Percentiles rank a stretch among this genome's conserved stretches.
These are phyloP conservation scores for Atherinosoma microstoma DNA, from an alignment of 2,797 vertebrate genomes.

Conservation along the genomic window DNA sequence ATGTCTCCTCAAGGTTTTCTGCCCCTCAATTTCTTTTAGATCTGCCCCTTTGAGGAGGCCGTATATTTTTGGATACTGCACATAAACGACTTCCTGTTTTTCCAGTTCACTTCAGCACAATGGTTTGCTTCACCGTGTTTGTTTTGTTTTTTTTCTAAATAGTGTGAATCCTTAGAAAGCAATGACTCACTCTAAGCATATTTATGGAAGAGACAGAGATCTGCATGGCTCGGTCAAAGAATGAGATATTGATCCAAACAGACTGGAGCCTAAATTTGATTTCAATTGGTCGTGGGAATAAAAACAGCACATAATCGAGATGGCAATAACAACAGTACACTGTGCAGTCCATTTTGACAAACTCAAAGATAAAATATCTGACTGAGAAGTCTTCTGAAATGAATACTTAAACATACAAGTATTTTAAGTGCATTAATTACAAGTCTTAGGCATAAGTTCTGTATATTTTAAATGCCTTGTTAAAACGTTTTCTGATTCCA, in stretches of 20 bases:
- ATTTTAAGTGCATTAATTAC: neutral
- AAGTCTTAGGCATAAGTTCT: neutral
- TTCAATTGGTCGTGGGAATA: constrained; percentile 56
- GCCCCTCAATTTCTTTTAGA: neutral
- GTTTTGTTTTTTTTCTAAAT: neutral
- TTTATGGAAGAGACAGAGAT: constrained; percentile 51
- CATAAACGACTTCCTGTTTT: neutral
- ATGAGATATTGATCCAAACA: constrained; percentile 65
- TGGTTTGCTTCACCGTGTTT: neutral
- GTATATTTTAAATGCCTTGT: too few relatives aligned
- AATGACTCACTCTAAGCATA: constrained; percentile 51
- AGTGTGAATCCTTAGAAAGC: constrained; percentile 31
- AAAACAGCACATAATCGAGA: constrained; percentile 47
- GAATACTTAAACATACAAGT: constrained; percentile 4
- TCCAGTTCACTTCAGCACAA: neutral
- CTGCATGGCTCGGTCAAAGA: constrained; percentile 40
- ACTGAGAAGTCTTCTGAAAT: neutral
- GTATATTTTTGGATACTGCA: neutral
- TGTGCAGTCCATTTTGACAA: constrained; percentile 35
- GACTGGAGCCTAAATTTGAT: constrained; percentile 55
- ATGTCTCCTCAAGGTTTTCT: neutral
- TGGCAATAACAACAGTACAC: constrained; percentile 40
- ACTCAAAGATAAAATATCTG: constrained; percentile 5
- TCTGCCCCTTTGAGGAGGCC: neutral
- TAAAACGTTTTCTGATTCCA: neutral